phyloP scores from a whole-genome alignment of 2,888 invertebrate genomes.

The Maniola hyperantus region DNA sequence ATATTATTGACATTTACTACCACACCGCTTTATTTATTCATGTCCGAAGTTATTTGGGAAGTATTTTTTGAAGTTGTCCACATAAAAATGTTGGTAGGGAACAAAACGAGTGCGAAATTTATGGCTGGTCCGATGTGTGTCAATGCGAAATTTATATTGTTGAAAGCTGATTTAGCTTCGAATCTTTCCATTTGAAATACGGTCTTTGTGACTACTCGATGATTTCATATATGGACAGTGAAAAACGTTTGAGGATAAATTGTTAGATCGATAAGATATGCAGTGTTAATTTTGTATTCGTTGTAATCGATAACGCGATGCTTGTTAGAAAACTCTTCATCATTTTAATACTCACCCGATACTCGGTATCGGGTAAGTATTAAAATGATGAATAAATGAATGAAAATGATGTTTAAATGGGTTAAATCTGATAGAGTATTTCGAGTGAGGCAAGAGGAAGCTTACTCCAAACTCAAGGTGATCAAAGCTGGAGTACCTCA shows the following conservation, averaged over 20 bases:
- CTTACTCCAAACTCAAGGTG: no score
- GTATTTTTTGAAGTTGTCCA: slow-evolving; percentile 74
- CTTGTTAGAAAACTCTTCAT: background rate
- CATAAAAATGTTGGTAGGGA: slow-evolving; percentile 78
- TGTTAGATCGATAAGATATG: slow-evolving; percentile 47
- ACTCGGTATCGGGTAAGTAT: background rate
- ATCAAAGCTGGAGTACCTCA: no score
- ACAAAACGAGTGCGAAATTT: slow-evolving; percentile 76
- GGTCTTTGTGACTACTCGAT: slow-evolving; percentile 63
- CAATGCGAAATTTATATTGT: slow-evolving; percentile 78
- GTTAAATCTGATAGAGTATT: no score
- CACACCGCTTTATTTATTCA: slow-evolving; percentile 76
- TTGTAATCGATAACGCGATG: background rate
- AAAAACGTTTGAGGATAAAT: slow-evolving; percentile 48
- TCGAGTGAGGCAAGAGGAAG: no score
- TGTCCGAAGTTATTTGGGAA: slow-evolving; percentile 78
- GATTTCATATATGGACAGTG: slow-evolving; percentile 55
- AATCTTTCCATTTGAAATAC: slow-evolving; percentile 64
- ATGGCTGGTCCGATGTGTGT: slow-evolving; percentile 75
- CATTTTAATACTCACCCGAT: background rate
- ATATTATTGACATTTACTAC: slow-evolving; percentile 82
- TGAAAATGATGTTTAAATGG: no score
- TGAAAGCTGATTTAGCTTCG: slow-evolving; percentile 67
- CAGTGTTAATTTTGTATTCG: slow-evolving; percentile 17
- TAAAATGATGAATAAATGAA: no score